Evolutionary conservation across 2,113 vertebrate genomes (phyloP), one percentile per base, ranked within the genome.

Genomic region (Gulo gulo): DNA sequence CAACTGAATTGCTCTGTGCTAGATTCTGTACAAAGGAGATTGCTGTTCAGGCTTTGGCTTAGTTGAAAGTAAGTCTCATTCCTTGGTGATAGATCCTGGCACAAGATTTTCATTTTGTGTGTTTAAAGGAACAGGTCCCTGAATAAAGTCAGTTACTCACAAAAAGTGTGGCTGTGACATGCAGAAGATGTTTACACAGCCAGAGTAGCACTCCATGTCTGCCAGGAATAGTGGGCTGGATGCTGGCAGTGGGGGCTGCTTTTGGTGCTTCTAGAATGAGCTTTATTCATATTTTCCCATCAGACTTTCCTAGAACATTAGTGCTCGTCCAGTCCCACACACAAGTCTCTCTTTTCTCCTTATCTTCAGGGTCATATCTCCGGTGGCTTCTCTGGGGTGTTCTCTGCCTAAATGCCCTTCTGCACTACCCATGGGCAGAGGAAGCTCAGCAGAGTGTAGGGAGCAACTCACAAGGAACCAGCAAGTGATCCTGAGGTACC

Each of bases 21-120:
- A 61, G 52, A 92, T 63, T 79, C 61, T 85, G 55, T 42, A 55
- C 36, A 65, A 95, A 26, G 42, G 59, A 79, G 52, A 89, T 89
- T 85, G 79, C 73, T 65, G 52, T n/a, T 89, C 55, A 85, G 59
- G 29, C 45, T 80, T 93, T 80, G 36, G 79, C 36, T 89, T 45
- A 78, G 29, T 78, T 82, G 78, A 95, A 93, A 95, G 65, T 47
- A 85, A 85, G 65, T 89, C 59, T 87, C 52, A 63, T 61, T 89
- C 42, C 45, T 79, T 73, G 92, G 73, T 84, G 50, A 78, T 67
- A 84, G 29, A 92, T 16, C n/a, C 50, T 45, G 2, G 52, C 69
- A 12, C 10, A 79, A 88, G 29, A 47, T 55, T 85, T 95, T 92
- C 42, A 89, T 80, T 95, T 55, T 84, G 42, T 71, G 13, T 78